Evolutionary conservation across 1,140 invertebrate genomes (phyloP).

Genomic region (Brachionus rubens): DNA sequence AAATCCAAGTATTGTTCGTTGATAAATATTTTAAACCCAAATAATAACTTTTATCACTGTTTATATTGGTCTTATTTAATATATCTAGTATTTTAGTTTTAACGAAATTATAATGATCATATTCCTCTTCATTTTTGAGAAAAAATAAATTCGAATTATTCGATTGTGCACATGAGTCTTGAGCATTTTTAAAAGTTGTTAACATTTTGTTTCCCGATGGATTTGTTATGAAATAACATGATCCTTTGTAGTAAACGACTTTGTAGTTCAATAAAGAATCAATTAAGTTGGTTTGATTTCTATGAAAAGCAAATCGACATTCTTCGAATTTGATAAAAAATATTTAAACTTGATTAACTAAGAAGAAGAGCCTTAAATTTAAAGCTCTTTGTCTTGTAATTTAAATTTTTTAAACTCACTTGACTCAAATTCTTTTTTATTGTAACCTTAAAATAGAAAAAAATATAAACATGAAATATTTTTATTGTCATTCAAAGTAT

Average conservation of each 20-base stretch:
- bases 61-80: neutral
- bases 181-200: neutral
- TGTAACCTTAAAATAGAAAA: too few relatives aligned
- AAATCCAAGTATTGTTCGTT: neutral
- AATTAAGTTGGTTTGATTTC: neutral
- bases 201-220: neutral
- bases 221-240: constrained; percentile 15
- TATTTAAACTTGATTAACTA: too few relatives aligned
- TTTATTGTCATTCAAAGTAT: too few relatives aligned
- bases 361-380: too few relatives aligned
- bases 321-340: neutral
- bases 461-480: too few relatives aligned
- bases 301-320: neutral
- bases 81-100: neutral
- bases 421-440: too few relatives aligned
- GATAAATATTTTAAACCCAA: neutral
- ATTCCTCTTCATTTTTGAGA: constrained; percentile 1
- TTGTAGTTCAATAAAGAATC: neutral
- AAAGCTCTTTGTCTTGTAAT: too few relatives aligned
- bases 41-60: neutral
- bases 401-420: too few relatives aligned
- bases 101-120: neutral
- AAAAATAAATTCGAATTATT: constrained; percentile 5
- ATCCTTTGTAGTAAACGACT: neutral
- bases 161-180: neutral